A percentile compares a stretch with the other conserved stretches of the same genome.
Evolutionary conservation across 2,888 invertebrate genomes (phyloP).

Genomic region (Polietes domitor): DNA sequence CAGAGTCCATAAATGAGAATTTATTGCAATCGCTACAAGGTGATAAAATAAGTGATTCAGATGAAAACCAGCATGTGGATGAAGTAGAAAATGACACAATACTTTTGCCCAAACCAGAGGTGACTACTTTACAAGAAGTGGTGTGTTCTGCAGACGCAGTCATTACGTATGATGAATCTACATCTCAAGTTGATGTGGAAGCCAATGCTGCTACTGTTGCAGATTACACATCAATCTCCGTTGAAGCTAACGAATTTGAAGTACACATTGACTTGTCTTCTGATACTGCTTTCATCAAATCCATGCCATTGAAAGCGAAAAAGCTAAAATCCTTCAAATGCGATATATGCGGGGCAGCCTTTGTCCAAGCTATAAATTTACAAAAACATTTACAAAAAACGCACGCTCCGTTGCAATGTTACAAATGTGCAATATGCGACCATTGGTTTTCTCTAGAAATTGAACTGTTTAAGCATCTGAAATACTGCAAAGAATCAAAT

Average conservation of each 20-base stretch:
- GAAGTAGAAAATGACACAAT: not conserved
- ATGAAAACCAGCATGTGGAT: not conserved
- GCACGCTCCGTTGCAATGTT: conserved; percentile 52
- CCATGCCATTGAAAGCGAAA: not conserved
- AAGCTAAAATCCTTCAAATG: conserved; percentile 67
- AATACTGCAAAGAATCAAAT: conserved; percentile 31
- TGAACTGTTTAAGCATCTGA: conserved; percentile 55
- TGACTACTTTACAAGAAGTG: not conserved
- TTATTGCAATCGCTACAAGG: not conserved
- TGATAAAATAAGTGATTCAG: not conserved
- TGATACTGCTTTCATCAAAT: not conserved
- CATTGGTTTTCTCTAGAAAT: conserved; percentile 67
- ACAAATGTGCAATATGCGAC: conserved; percentile 64
- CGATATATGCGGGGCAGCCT: conserved; percentile 76
- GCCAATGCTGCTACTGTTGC: not conserved
- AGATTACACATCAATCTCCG: not conserved
- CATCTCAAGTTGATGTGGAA: not conserved
- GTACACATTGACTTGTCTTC: conserved; percentile 10
- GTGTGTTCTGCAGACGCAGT: not conserved
- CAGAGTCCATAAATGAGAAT: not conserved
- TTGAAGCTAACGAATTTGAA: not conserved
- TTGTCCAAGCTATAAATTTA: conserved; percentile 73
- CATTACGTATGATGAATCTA: not conserved
- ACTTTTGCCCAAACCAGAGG: not conserved
- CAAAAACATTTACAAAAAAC: conserved; percentile 73